phyloP scores from a whole-genome alignment of 2,888 invertebrate genomes.

The Octodonta nipae region DNA sequence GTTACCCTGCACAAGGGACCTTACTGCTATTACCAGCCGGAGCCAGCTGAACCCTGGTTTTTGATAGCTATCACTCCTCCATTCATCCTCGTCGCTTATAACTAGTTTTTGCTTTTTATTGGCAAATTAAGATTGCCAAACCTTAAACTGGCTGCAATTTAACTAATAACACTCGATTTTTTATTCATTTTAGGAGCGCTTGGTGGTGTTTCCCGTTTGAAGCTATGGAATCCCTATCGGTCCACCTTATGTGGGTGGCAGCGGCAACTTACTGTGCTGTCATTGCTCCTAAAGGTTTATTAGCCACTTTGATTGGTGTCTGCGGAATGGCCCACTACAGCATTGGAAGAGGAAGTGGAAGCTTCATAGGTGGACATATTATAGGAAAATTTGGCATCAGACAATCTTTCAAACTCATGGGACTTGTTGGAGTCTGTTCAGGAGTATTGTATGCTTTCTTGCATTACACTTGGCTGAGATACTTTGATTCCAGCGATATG shows the following conservation, averaged over 20 bases:
- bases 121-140: no score
- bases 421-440: slow-evolving; percentile 55
- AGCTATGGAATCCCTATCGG: slow-evolving; percentile 72
- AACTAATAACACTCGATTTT: no score
- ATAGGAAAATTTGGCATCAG: slow-evolving; percentile 64
- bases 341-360: slow-evolving; percentile 70
- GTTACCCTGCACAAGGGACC: no score
- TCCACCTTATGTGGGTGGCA: slow-evolving; percentile 82
- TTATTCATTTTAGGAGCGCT: slow-evolving; percentile 60
- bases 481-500: slow-evolving; percentile 36
- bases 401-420: slow-evolving; percentile 68
- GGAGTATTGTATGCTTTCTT: slow-evolving; percentile 57
- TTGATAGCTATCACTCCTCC: no score
- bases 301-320: slow-evolving; percentile 77
- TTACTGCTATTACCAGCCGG: no score
- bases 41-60: no score
- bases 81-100: no score
- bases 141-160: no score
- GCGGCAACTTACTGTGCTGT: slow-evolving; percentile 78
- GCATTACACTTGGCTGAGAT: slow-evolving; percentile 59
- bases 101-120: no score
- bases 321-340: slow-evolving; percentile 82
- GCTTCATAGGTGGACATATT: slow-evolving; percentile 64
- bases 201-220: slow-evolving; percentile 86
- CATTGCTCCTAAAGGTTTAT: slow-evolving; percentile 66